Percentiles rank a stretch among this genome's conserved stretches.
These are phyloP conservation scores for Mantis religiosa DNA, from an alignment of 2,888 invertebrate genomes.

Conservation along the genomic window DNA sequence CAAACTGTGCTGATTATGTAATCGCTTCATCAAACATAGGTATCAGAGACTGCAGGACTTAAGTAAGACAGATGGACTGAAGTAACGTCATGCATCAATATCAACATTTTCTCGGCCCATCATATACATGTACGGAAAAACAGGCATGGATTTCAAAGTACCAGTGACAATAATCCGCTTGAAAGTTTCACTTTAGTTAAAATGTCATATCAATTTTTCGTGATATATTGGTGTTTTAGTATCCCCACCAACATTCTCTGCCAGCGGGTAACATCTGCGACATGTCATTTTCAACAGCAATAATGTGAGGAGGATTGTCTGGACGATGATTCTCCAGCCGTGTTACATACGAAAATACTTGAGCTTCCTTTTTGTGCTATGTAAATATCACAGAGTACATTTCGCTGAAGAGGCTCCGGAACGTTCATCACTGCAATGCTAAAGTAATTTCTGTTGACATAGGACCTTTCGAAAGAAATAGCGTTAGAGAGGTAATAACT, in stretches of 20 bases:
- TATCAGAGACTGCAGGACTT: background rate
- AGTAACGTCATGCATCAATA: background rate
- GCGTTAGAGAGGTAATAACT: too few relatives aligned
- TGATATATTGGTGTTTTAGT: background rate
- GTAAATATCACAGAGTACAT: too few relatives aligned
- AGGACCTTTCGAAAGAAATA: too few relatives aligned
- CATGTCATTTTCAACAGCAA: background rate
- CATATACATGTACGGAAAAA: background rate
- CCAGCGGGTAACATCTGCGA: background rate
- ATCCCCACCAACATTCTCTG: background rate
- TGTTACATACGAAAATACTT: too few relatives aligned
- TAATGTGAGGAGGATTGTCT: background rate
- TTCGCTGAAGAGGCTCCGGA: too few relatives aligned
- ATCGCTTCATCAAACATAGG: background rate
- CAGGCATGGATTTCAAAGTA: background rate
- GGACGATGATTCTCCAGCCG: too few relatives aligned
- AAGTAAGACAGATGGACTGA: background rate
- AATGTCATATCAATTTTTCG: background rate
- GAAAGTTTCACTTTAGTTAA: background rate
- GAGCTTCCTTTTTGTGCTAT: too few relatives aligned
- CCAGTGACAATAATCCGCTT: background rate
- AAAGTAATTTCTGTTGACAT: too few relatives aligned
- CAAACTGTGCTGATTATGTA: background rate
- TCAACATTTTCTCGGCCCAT: background rate
- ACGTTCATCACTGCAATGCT: too few relatives aligned